Evolutionary conservation across 2,888 invertebrate genomes (phyloP), one percentile per base, ranked within the genome.

Genomic region (Teinopalpus imperialis): DNA sequence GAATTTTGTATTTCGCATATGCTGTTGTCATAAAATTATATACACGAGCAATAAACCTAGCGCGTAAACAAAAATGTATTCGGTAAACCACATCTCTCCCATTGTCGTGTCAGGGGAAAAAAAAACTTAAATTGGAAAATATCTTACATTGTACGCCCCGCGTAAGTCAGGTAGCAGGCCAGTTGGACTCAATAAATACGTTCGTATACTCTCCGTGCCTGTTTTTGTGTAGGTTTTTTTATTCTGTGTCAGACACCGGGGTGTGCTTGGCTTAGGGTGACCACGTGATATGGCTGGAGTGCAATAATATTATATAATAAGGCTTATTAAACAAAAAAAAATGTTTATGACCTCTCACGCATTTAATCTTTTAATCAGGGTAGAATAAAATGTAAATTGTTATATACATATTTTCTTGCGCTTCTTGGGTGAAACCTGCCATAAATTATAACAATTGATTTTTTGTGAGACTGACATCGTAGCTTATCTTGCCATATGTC

Each of bases 81-180:
- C 53, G 52, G 57, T 59, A 59, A 58, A 56, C 56, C 61, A 56
- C 58, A 51, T 46, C 26, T 42, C 30, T 30, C 37, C 40, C 32
- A 46, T 46, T 46, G 39, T 46, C 27, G 48, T 43, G 49, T 42
- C 41, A 26, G 31, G 21, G 8, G 43, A 50, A 51, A 49, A 57
- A 52, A 53, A 49, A 39, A 45, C 21, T 13, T 21, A 31, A 40
- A 50, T 50, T 48, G 46, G 48, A 56, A 39, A 32, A 45, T 40
- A 45, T 36, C 53, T 54, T 56, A 62, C 59, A 62, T 58, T 59
- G 61, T 63, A 56, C 49, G 32, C 31, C 20, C 48, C 59, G 74
- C 70, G 73, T 74, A 74, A 74, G 63, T 58, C 74, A 74, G 73
- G 73, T 74, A 74, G 73, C 73, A 43, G 59, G 52, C 43, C 45